Evolutionary conservation across 2,113 vertebrate genomes (phyloP).

Genomic region (Pholis gunnellus): DNA sequence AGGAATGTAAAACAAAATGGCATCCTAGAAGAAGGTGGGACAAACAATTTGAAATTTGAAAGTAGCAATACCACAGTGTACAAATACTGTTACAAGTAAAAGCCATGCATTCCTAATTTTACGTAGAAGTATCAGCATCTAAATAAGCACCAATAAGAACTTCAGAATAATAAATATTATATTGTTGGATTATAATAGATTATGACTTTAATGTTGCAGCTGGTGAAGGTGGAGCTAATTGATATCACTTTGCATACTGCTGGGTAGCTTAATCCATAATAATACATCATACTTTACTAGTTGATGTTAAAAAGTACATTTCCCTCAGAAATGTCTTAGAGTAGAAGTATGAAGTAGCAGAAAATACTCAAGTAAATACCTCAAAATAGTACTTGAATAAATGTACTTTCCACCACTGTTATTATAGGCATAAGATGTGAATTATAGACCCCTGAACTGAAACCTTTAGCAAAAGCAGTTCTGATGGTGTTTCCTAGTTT

Average conservation of each 20-base stretch:
- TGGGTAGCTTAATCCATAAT: background rate
- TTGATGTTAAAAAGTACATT: background rate
- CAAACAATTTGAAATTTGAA: background rate
- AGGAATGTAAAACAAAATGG: constrained; percentile 98
- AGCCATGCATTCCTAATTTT: background rate
- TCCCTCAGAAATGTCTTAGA: background rate
- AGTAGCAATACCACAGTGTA: background rate
- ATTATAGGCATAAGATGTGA: background rate
- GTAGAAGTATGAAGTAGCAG: background rate
- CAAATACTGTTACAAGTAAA: background rate
- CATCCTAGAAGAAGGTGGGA: constrained; percentile 85
- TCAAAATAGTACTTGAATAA: background rate
- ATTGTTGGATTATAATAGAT: background rate
- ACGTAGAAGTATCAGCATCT: background rate
- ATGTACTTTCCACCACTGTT: background rate
- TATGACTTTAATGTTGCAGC: too few relatives aligned
- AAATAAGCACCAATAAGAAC: background rate
- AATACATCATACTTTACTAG: background rate
- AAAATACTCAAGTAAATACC: background rate
- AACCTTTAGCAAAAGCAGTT: background rate
- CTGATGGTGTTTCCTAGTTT: background rate
- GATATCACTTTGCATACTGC: background rate
- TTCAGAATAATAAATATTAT: background rate
- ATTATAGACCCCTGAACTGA: background rate
- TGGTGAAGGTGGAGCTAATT: background rate